Evolutionary conservation across 2,797 vertebrate species (phyloP), one percentile per base, ranked within the genome.

Genomic region (Rhynchonycteris naso): DNA sequence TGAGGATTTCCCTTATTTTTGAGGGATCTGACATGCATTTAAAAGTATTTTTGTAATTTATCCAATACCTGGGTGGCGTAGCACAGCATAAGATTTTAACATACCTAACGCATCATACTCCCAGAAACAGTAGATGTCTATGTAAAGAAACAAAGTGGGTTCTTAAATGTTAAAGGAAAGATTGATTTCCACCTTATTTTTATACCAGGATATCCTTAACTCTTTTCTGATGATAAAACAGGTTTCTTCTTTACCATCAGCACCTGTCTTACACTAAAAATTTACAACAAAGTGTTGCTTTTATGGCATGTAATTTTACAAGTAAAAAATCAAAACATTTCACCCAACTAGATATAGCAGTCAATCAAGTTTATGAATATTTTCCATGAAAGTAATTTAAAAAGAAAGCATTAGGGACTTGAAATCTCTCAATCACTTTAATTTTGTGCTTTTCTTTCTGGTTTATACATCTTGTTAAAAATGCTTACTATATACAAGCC

Each of bases 311-410:
- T 81, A 82, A 63, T 95, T 97, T 86, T 93, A 90, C 10, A 88
- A 90, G 87, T 72, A 69, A 97, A 98, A 97, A 98, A 95, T 97
- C 84, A 88, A 28, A 8, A 97, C 95, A 92, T 56, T 97, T 96
- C 91, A 95, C 80, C 69, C 1, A 15, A 84, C 54, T 90, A 97
- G 86, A 79, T 61, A 76, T 0, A 96, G 69, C 13, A 95, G 72
- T 24, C 79, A 86, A 81, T 38, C 90, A 96, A 89, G 30, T 93
- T 84, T 95, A 95, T 10, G 58, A 69, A 96, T 75, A 97, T 89
- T 82, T 95, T 76, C 85, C 69, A 63, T 75, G 95, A 96, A 94
- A 97, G 28, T 87, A 96, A 94, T 68, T 35, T 68, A 93, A 97
- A 97, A 15, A 81, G 68, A 92, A 96, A 94, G 43, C 92, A 87